These are phyloP conservation scores for Ursus arctos DNA, from an alignment of 2,113 vertebrate species.

Conservation along the genomic window DNA sequence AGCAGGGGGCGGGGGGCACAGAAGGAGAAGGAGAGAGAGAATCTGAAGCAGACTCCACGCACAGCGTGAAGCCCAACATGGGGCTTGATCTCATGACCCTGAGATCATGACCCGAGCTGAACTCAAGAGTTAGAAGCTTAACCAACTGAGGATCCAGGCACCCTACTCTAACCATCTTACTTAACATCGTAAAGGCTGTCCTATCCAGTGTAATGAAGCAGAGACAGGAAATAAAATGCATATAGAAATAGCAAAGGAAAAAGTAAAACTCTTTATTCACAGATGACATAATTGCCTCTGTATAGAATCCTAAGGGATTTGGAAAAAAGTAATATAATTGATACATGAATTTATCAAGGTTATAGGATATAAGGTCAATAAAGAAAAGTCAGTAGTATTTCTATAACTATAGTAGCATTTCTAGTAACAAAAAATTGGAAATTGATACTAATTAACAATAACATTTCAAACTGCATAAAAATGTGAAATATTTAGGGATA, in stretches of 20 bases:
- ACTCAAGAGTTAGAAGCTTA: neutral
- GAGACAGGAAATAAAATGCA: neutral
- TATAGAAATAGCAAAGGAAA: neutral
- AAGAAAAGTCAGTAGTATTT: neutral
- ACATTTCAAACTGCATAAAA: slow-evolving; percentile 7
- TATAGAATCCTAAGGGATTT: slow-evolving; percentile 1
- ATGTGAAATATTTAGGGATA: neutral
- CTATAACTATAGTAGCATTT: neutral
- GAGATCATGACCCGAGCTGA: neutral
- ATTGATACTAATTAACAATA: neutral
- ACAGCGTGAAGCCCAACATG: neutral
- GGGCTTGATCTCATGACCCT: neutral
- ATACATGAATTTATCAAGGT: neutral
- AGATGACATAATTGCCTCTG: neutral
- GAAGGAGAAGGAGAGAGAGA: neutral
- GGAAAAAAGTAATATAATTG: neutral
- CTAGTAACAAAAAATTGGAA: neutral
- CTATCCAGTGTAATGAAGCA: neutral
- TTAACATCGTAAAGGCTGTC: neutral
- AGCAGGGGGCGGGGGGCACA: neutral
- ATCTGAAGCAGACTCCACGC: neutral
- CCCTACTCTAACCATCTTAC: neutral
- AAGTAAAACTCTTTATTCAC: neutral
- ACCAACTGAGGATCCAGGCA: neutral
- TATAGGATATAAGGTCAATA: neutral